phyloP scores from a whole-genome alignment of 2,888 invertebrate species.

The Agonopterix arenella region DNA sequence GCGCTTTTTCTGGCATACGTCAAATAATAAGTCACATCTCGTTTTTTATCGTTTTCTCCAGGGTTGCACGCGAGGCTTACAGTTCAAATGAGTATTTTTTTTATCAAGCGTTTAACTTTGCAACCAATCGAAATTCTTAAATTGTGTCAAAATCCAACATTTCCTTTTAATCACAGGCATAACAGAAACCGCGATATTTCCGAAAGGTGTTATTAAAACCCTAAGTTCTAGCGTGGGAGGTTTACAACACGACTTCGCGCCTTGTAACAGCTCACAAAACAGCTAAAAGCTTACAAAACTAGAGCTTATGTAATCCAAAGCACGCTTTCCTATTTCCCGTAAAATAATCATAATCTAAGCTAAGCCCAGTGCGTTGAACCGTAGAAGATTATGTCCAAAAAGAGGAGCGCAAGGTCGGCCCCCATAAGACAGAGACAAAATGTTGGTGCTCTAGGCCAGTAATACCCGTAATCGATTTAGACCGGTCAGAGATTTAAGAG shows the following conservation, averaged over 20 bases:
- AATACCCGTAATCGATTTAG: slow-evolving; percentile 68
- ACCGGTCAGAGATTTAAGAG: slow-evolving; percentile 47
- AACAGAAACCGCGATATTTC: too few species aligned
- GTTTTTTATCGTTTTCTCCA: too few species aligned
- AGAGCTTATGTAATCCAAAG: slow-evolving; percentile 1
- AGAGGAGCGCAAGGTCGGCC: slow-evolving; percentile 56
- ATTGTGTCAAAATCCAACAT: too few species aligned
- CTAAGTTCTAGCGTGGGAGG: slow-evolving; percentile 6
- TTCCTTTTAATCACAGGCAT: too few species aligned
- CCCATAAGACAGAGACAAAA: slow-evolving; percentile 69
- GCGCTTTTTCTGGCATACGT: too few species aligned
- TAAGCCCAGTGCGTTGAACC: slow-evolving; percentile 61
- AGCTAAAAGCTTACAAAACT: too few species aligned
- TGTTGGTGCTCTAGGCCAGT: slow-evolving; percentile 54
- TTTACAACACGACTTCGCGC: not conserved
- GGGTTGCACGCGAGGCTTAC: too few species aligned
- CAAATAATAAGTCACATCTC: too few species aligned
- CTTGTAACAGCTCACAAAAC: too few species aligned
- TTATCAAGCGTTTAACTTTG: too few species aligned
- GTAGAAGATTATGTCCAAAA: slow-evolving; percentile 57
- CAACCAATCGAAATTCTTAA: too few species aligned
- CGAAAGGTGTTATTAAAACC: not conserved
- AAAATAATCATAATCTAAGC: slow-evolving; percentile 21
- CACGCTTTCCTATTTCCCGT: slow-evolving; percentile 7
- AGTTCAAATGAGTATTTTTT: too few species aligned